Conservation (phyloP, 92 coral and sea anemone genomes). For the Galaxea fascicularis region DNA sequence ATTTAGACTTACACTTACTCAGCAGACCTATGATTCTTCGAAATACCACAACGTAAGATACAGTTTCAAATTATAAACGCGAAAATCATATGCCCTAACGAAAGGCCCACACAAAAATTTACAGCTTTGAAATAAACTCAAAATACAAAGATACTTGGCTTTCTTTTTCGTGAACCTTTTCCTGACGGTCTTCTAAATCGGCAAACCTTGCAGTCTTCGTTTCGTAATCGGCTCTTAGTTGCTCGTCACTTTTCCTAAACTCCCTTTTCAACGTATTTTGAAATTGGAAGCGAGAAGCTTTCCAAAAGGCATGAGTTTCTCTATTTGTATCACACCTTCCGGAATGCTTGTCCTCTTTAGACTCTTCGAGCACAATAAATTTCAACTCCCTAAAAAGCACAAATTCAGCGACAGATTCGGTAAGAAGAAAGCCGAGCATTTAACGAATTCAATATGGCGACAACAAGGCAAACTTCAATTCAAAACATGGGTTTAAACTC, state of each 20-base stretch:
- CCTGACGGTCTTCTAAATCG: neutral
- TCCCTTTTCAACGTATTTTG: neutral
- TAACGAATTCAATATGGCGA: conserved; percentile 10
- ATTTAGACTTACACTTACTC: neutral
- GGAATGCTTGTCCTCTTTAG: neutral
- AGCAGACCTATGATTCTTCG: neutral
- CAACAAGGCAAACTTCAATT: neutral
- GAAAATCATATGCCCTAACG: neutral
- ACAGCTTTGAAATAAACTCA: neutral
- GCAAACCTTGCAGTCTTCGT: conserved; percentile 4
- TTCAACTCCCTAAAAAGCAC: neutral
- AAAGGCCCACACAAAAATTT: neutral
- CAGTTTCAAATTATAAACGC: conserved; percentile 1
- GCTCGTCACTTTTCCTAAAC: neutral
- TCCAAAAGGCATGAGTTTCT: neutral
- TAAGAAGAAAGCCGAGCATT: neutral
- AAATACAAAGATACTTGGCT: neutral
- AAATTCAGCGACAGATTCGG: neutral
- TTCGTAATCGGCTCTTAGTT: conserved; percentile 3
- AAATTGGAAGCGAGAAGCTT: neutral
- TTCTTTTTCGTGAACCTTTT: neutral
- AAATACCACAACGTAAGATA: neutral
- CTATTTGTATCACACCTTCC: neutral
- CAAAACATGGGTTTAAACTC: conserved; percentile 13
- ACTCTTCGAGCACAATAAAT: conserved; percentile 5